Conservation (phyloP, 1,140 invertebrate species). For the Grapholita molesta region DNA sequence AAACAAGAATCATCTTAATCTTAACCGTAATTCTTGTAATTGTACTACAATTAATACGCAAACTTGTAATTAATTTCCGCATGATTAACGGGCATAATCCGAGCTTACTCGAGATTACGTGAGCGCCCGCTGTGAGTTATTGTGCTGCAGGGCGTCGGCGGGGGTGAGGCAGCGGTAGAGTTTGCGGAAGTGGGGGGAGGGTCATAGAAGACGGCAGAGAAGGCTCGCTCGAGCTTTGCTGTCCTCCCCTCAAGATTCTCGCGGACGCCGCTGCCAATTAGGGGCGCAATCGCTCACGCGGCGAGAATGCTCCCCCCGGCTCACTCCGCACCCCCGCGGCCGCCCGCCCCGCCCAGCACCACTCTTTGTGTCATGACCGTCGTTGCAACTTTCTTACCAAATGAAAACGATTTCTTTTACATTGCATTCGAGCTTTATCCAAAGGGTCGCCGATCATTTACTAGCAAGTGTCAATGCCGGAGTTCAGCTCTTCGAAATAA, state of each 20-base stretch:
- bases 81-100: conserved; percentile 76
- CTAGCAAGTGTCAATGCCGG: neutral
- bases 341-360: conserved; percentile 35
- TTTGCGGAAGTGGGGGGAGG: conserved; percentile 26
- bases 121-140: conserved; percentile 66
- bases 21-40: conserved; percentile 63
- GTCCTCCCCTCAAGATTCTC: conserved; percentile 78
- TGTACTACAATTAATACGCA: conserved; percentile 73
- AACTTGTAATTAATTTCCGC: conserved; percentile 77
- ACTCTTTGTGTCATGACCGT: conserved; percentile 56
- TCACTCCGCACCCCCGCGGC: conserved; percentile 30
- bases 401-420: conserved; percentile 70
- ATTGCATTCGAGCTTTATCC: conserved; percentile 28
- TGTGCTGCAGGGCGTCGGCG: conserved; percentile 53
- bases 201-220: conserved; percentile 32
- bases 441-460: neutral
- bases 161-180: conserved; percentile 29
- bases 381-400: conserved; percentile 51
- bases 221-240: conserved; percentile 51
- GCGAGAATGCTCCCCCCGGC: conserved; percentile 46
- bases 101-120: conserved; percentile 73
- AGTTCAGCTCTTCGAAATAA: neutral
- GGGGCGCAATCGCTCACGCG: conserved; percentile 77
- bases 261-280: conserved; percentile 78
- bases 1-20: conserved; percentile 27